These are phyloP conservation scores for Oenanthe oenanthe DNA, from an alignment of 2,113 vertebrate genomes.

Conservation along the genomic window DNA sequence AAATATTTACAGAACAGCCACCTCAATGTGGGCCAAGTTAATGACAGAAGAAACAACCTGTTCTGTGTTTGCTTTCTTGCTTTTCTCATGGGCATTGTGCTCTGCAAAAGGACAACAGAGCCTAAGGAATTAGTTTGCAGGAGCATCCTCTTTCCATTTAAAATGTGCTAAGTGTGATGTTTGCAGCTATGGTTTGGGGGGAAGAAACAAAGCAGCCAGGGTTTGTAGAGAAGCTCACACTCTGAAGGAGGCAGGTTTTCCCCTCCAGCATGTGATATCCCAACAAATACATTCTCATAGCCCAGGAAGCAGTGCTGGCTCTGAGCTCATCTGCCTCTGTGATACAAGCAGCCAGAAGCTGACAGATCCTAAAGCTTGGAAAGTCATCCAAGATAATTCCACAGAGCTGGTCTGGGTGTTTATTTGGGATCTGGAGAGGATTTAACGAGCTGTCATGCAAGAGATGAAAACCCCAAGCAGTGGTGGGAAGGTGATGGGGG, in stretches of 20 bases:
- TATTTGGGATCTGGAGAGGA: not conserved
- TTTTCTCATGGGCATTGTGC: not conserved
- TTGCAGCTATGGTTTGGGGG: not conserved
- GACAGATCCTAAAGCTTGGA: slow-evolving; percentile 15
- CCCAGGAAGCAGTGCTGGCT: not conserved
- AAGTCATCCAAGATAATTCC: not conserved
- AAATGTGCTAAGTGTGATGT: slow-evolving; percentile 34
- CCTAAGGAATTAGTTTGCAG: slow-evolving; percentile 36
- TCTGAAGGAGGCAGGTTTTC: slow-evolving; percentile 33
- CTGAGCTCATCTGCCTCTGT: slow-evolving; percentile 5
- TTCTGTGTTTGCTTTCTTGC: not conserved
- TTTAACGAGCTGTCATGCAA: not conserved
- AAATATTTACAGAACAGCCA: not conserved
- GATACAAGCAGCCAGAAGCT: slow-evolving; percentile 25
- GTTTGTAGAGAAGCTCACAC: slow-evolving; percentile 14
- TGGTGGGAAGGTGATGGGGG: not conserved
- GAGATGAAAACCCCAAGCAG: not conserved
- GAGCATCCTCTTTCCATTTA: not conserved
- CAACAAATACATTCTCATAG: not conserved
- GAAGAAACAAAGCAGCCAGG: not conserved
- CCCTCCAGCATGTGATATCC: not conserved
- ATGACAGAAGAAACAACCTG: not conserved
- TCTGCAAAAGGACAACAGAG: not conserved
- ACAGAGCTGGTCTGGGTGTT: not conserved
- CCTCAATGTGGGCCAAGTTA: not conserved